A percentile compares a stretch with the other conserved stretches of the same genome.
Evolutionary conservation across 2,113 vertebrate genomes (phyloP).

Genomic region (Dasyornis broadbenti): DNA sequence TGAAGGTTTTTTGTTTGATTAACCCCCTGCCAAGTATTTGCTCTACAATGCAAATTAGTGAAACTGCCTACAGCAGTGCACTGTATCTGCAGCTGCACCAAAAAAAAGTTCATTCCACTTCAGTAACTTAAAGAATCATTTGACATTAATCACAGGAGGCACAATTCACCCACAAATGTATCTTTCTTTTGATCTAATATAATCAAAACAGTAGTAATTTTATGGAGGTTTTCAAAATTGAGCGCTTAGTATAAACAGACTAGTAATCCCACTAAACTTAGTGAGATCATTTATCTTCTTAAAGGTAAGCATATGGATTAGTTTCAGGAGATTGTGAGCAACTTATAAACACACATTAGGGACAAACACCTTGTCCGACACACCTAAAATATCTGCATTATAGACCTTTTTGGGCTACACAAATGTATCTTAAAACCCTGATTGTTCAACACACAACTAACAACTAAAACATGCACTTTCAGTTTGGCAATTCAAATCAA

Average conservation of each 20-base stretch:
- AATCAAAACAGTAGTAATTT: background rate
- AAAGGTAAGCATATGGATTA: background rate
- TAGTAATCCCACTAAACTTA: background rate
- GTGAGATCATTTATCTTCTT: background rate
- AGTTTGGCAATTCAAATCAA: background rate
- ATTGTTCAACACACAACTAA: background rate
- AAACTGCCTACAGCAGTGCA: background rate
- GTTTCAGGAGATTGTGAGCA: background rate
- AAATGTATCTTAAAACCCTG: background rate
- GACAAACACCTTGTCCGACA: background rate
- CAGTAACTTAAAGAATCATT: background rate
- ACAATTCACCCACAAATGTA: background rate
- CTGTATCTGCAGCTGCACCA: background rate
- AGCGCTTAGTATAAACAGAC: background rate
- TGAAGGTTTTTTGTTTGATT: background rate
- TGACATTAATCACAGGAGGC: background rate
- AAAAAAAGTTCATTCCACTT: background rate
- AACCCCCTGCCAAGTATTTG: background rate
- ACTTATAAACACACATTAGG: background rate
- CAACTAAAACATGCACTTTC: background rate
- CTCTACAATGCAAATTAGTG: background rate
- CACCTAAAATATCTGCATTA: background rate
- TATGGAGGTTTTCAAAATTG: background rate
- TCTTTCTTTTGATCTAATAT: background rate
- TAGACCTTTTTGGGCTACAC: background rate